These are phyloP conservation scores for Steatornis caripensis DNA, from an alignment of 2,113 vertebrate genomes.

Conservation along the genomic window DNA sequence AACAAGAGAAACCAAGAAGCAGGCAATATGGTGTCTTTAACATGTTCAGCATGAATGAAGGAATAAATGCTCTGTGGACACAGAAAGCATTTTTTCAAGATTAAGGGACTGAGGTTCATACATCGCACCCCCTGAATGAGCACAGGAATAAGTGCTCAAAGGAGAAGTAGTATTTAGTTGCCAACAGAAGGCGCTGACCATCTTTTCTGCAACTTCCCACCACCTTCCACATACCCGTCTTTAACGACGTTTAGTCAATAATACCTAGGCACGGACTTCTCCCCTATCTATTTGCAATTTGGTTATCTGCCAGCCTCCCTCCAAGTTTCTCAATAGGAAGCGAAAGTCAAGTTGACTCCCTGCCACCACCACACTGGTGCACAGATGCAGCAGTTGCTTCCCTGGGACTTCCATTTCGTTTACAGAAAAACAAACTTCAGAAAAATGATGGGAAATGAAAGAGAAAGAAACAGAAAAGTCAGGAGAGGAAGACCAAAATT, in stretches of 20 bases:
- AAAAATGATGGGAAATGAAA: neutral
- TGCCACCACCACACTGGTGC: neutral
- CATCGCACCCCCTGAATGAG: rapidly evolving
- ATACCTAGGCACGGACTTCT: neutral
- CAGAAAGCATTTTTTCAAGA: neutral
- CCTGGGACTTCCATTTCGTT: neutral
- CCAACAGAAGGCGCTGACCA: neutral
- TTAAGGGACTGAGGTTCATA: neutral
- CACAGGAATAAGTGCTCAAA: neutral
- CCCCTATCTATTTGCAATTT: neutral
- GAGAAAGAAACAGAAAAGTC: neutral
- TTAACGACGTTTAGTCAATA: neutral
- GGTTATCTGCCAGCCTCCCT: neutral
- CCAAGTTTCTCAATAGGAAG: neutral
- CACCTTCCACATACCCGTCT: neutral
- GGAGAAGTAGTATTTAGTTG: neutral
- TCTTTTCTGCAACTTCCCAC: neutral
- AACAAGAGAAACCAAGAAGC: neutral
- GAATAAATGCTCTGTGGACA: neutral
- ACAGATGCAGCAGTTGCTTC: neutral
- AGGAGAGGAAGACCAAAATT: neutral
- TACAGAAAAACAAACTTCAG: neutral
- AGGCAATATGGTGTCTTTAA: neutral
- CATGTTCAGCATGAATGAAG: neutral
- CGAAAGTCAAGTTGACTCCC: conserved; percentile 6